A percentile compares a stretch with the other conserved stretches of the same genome.
Conservation (phyloP, 2,113 vertebrate genomes). For the Hippocampus comes region DNA sequence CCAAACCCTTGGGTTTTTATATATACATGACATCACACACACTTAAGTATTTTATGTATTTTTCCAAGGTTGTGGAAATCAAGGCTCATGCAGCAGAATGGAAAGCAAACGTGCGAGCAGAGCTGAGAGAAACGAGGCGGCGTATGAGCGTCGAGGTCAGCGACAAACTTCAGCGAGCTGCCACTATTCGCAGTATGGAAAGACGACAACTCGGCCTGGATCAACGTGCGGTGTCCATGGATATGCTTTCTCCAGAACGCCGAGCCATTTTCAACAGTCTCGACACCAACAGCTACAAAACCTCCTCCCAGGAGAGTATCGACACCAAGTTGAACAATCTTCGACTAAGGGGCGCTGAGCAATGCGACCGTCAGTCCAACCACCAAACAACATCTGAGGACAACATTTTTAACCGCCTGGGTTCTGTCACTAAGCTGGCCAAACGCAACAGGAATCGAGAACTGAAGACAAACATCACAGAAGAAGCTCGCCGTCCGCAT, state of each 20-base stretch:
- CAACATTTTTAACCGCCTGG: constrained; percentile 92
- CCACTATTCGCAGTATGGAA: constrained; percentile 94
- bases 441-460: constrained; percentile 86
- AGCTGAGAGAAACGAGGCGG: constrained; percentile 88
- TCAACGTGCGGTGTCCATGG: constrained; percentile 87
- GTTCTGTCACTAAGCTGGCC: constrained; percentile 79
- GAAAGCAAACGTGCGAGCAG: constrained; percentile 90
- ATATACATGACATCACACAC: background rate
- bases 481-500: constrained; percentile 83
- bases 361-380: constrained; percentile 67
- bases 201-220: constrained; percentile 87
- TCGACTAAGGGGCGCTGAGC: constrained; percentile 76
- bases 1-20: too few species aligned
- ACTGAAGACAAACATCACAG: constrained; percentile 84
- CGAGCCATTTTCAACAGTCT: constrained; percentile 84
- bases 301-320: constrained; percentile 92
- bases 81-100: constrained; percentile 91
- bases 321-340: constrained; percentile 89
- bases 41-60: constrained; percentile 9
- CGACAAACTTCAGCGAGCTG: constrained; percentile 91
- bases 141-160: constrained; percentile 92
- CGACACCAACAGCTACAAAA: constrained; percentile 83
- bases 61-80: constrained; percentile 84
- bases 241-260: constrained; percentile 90
- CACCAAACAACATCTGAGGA: constrained; percentile 85